Percentiles rank a stretch among this genome's conserved stretches.
phyloP scores from a whole-genome alignment of 2,888 invertebrate genomes.

The Nebria brevicollis region DNA sequence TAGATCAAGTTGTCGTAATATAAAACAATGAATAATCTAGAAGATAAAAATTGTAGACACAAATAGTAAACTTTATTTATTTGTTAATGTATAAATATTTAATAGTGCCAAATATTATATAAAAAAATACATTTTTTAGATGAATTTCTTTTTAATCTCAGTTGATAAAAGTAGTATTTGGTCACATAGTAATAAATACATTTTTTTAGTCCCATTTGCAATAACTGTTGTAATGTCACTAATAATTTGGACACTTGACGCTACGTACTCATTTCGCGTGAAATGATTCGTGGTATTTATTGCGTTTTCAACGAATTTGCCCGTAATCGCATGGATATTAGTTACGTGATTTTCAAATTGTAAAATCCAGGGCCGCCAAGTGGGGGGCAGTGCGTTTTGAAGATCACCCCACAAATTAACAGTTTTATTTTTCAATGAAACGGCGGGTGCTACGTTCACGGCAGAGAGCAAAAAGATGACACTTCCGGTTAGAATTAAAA shows the following conservation, averaged over 20 bases:
- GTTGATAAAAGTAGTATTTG: constrained; percentile 33
- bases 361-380: constrained; percentile 45
- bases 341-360: constrained; percentile 49
- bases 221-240: constrained; percentile 18
- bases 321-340: constrained; percentile 51
- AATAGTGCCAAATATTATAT: constrained; percentile 46
- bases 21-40: background rate
- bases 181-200: constrained; percentile 19
- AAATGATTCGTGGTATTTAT: constrained; percentile 46
- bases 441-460: constrained; percentile 51
- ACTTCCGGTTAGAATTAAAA: constrained; percentile 47
- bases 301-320: constrained; percentile 48
- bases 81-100: constrained; percentile 16
- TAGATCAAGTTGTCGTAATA: background rate
- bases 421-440: constrained; percentile 51
- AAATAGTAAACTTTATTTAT: background rate
- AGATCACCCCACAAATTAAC: constrained; percentile 49
- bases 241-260: constrained; percentile 33
- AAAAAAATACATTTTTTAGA: constrained; percentile 32
- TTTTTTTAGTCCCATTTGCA: constrained; percentile 21
- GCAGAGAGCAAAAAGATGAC: constrained; percentile 54
- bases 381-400: constrained; percentile 50
- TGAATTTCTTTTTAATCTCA: constrained; percentile 37
- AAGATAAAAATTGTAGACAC: background rate
- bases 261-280: constrained; percentile 43